Evolutionary conservation across 2,888 invertebrate species (phyloP).

Genomic region (Drosophila pseudotalamancana): DNA sequence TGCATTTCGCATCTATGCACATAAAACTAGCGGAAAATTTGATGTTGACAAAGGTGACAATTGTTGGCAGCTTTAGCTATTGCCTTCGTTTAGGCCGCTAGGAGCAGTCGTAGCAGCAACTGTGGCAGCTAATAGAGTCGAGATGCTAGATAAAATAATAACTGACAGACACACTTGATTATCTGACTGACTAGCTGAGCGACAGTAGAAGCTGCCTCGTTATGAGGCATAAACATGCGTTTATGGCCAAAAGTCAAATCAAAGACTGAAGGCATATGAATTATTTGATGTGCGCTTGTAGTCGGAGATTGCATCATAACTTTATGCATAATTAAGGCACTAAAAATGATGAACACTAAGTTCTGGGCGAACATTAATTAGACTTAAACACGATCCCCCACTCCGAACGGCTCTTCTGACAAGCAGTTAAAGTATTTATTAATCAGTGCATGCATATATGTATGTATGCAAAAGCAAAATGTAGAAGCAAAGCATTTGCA

Average conservation of each 20-base stretch:
- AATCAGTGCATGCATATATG: slow-evolving; percentile 45
- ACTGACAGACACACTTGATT: slow-evolving; percentile 9
- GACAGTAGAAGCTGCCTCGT: slow-evolving; percentile 27
- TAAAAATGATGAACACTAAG: slow-evolving; percentile 40
- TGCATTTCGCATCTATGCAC: slow-evolving; percentile 63
- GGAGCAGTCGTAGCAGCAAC: not conserved
- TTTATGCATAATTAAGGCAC: slow-evolving; percentile 60
- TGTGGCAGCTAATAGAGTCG: slow-evolving; percentile 29
- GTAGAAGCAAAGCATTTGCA: slow-evolving; percentile 22
- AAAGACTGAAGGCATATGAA: slow-evolving; percentile 21
- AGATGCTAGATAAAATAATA: slow-evolving; percentile 19
- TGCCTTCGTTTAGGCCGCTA: not conserved
- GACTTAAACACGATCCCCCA: slow-evolving; percentile 38
- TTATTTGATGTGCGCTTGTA: slow-evolving; percentile 41
- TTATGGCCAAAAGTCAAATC: slow-evolving; percentile 52
- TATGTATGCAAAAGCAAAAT: slow-evolving; percentile 9
- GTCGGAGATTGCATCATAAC: slow-evolving; percentile 26
- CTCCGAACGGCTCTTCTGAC: not conserved
- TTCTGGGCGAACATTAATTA: slow-evolving; percentile 60
- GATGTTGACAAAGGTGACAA: slow-evolving; percentile 80
- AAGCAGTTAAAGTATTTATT: slow-evolving; percentile 48
- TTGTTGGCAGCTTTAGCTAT: slow-evolving; percentile 44
- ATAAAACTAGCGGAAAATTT: slow-evolving; percentile 73
- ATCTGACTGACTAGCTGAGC: slow-evolving; percentile 11
- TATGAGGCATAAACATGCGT: slow-evolving; percentile 62